Percentiles rank a stretch among this genome's conserved stretches.
Conservation (phyloP, 1,140 invertebrate genomes). For the Cylas formicarius region DNA sequence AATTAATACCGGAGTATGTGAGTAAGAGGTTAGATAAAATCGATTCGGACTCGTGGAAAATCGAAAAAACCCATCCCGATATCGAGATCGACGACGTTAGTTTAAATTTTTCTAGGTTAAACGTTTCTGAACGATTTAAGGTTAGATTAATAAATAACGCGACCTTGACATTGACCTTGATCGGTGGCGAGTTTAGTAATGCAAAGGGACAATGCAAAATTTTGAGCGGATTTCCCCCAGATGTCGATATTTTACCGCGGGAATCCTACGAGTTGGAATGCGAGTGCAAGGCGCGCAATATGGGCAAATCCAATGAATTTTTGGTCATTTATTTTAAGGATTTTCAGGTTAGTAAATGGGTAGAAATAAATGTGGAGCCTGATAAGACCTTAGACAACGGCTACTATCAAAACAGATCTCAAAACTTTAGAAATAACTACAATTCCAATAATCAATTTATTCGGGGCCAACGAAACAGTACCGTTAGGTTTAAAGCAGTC, state of each 20-base stretch:
- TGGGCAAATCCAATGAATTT: conserved; percentile 53
- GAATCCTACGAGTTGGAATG: conserved; percentile 41
- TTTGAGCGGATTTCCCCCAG: conserved; percentile 30
- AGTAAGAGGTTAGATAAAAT: conserved; percentile 26
- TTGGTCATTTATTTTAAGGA: conserved; percentile 50
- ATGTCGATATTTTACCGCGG: conserved; percentile 34
- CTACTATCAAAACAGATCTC: conserved; percentile 21
- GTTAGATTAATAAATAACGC: conserved; percentile 27
- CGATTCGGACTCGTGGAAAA: conserved; percentile 10
- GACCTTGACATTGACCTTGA: too few species aligned
- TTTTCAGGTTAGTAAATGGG: conserved; percentile 50
- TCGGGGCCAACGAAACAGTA: conserved; percentile 40
- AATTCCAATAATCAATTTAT: conserved; percentile 10
- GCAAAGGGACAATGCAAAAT: conserved; percentile 40
- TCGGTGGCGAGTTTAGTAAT: too few species aligned
- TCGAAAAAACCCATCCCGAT: conserved; percentile 25
- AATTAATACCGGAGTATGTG: conserved; percentile 40
- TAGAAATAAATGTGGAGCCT: conserved; percentile 45
- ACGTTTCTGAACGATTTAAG: conserved; percentile 38
- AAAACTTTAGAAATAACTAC: too few species aligned
- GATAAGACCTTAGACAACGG: neutral
- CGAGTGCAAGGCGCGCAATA: conserved; percentile 45
- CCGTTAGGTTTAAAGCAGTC: conserved; percentile 48
- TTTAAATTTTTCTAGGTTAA: conserved; percentile 38
- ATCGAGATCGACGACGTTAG: conserved; percentile 32